Evolutionary conservation across 2,113 vertebrate species (phyloP).

Genomic region (Romanogobio albipinnatus): DNA sequence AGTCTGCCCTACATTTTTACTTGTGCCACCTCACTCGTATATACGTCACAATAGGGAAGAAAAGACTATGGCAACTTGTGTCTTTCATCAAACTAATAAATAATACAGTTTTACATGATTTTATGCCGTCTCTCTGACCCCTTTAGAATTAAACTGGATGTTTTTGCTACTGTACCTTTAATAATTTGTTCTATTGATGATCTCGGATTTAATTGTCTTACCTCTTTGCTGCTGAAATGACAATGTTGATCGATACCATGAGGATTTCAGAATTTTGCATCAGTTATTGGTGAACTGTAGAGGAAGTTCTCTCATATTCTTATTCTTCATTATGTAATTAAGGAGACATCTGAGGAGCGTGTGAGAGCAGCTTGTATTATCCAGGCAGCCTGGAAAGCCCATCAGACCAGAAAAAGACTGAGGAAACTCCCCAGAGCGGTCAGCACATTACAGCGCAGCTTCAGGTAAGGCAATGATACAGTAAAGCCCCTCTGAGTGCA

Average conservation of each 20-base stretch:
- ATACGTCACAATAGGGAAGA: no score
- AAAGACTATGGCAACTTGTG: not conserved
- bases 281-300: not conserved
- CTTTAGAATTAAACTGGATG: not conserved
- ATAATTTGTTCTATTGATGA: no score
- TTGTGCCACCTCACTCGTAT: no score
- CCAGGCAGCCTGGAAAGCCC: constrained; percentile 89
- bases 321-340: not conserved
- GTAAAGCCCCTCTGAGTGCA: not conserved
- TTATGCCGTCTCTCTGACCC: not conserved
- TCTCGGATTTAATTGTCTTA: not conserved
- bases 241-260: not conserved
- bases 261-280: not conserved
- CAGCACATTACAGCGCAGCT: constrained; percentile 85
- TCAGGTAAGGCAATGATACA: constrained; percentile 80
- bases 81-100: not conserved
- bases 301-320: not conserved
- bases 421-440: constrained; percentile 86
- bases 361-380: constrained; percentile 84
- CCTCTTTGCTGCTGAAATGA: not conserved
- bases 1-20: no score
- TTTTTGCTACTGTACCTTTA: not conserved
- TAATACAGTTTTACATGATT: not conserved
- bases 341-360: constrained; percentile 68
- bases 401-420: constrained; percentile 83